Base-by-base conservation (phyloP, 2,888 invertebrate genomes). In the Phlogophora meticulosa region DNA sequence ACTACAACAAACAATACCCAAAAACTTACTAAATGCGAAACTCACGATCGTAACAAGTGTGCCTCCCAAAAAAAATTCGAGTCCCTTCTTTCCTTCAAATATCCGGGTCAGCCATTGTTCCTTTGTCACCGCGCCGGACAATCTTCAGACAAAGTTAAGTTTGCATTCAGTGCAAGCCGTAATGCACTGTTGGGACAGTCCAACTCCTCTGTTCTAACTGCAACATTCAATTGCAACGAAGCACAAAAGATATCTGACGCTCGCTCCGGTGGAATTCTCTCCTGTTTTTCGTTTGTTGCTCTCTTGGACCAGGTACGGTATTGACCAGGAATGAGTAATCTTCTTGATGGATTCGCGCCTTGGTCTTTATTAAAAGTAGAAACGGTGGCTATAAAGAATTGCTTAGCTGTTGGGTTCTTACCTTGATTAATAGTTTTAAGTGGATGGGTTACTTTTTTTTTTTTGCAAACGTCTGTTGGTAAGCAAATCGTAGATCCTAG, bases 51-150 rank as follows among this genome's bases (percentile, higher is more conserved):
- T 79, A 81, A 82, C 76, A 76, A 82, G 66, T 76, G 76, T 83
- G 84, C 73, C 78, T 75, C 77, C 78, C 87, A 85, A 91, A 92
- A 91, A 92, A 90, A 90, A 88, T 86, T 87, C 83, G 80, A 85
- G 87, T 87, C 82, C 87, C 87, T 90, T 88, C 90, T 91, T 90
- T 90, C 88, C 90, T 88, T 87, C 85, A 89, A 90, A 91, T 92
- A 93, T 92, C 91, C 91, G 91, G 92, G 92, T 92, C 92, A 89
- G 81, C 87, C 85, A 92, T 93, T 93, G 92, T 93, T 92, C 91
- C 91, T 92, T 93, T 93, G 92, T 93, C 90, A 88, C 85, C 77
- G 80, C 85, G 81, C 90, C 88, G 91, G 91, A 92, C 92, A 89
- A 87, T 85, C 88, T 78, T 76, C 59, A 66, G 81, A 81, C 92